These are phyloP conservation scores for Drosophila suboccidentalis DNA, from an alignment of 2,888 invertebrate genomes.

Conservation along the genomic window DNA sequence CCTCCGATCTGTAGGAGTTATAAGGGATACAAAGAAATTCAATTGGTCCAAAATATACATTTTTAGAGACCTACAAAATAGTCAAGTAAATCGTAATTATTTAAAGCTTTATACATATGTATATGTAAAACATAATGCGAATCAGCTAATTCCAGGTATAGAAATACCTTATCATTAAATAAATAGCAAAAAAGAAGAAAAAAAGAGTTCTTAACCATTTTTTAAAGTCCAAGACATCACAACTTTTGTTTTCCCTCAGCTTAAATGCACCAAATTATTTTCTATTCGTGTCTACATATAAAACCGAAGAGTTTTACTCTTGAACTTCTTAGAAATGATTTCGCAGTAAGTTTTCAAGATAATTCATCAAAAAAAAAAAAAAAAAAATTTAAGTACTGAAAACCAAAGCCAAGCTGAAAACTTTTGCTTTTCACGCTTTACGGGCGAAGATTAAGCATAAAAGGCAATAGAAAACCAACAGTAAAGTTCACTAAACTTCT, in stretches of 20 bases:
- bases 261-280: not conserved
- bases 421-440: conserved; percentile 71
- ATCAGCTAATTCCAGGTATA: too few relatives aligned
- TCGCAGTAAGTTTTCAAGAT: conserved; percentile 2
- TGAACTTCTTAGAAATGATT: conserved; percentile 15
- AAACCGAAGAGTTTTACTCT: conserved; percentile 7
- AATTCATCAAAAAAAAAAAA: conserved; percentile 26
- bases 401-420: conserved; percentile 45
- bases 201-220: too few relatives aligned
- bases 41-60: too few relatives aligned
- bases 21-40: too few relatives aligned
- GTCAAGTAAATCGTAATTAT: not conserved
- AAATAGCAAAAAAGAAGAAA: too few relatives aligned
- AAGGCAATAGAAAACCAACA: conserved; percentile 55
- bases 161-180: too few relatives aligned
- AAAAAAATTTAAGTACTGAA: too few relatives aligned
- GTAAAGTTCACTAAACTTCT: conserved; percentile 77
- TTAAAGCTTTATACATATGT: not conserved
- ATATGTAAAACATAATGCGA: too few relatives aligned
- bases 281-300: not conserved
- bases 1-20: too few relatives aligned
- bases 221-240: too few relatives aligned
- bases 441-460: conserved; percentile 31
- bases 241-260: not conserved
- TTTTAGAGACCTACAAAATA: not conserved